phyloP scores from a whole-genome alignment of 2,113 vertebrate species.

The Aplodontia rufa region DNA sequence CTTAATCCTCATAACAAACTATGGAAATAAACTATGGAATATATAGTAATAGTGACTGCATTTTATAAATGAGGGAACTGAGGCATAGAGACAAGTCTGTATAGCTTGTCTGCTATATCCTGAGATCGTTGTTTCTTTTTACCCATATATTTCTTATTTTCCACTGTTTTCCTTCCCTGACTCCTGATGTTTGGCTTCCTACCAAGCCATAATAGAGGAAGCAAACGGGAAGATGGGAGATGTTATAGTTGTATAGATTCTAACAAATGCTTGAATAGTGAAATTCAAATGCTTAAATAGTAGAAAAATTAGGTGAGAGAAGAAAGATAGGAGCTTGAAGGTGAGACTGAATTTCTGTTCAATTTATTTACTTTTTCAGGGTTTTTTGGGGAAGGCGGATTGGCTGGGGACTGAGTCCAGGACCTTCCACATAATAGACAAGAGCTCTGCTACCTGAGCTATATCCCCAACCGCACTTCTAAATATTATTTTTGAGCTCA shows the following conservation, averaged over 20 bases:
- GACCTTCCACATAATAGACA: too few species aligned
- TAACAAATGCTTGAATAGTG: not conserved
- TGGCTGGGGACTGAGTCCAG: not conserved
- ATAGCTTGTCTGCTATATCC: not conserved
- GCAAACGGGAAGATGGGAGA: not conserved
- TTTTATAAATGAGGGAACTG: slow-evolving; percentile 6
- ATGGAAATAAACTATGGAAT: not conserved
- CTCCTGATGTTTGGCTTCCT: not conserved
- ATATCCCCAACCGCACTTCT: not conserved
- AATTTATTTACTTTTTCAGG: not conserved
- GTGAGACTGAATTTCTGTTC: not conserved
- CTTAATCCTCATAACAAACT: slow-evolving; percentile 29
- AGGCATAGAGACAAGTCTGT: not conserved
- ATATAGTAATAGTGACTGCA: not conserved
- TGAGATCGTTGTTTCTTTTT: not conserved
- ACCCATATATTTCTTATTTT: not conserved
- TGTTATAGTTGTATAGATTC: not conserved
- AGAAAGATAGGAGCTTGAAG: not conserved
- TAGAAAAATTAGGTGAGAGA: not conserved
- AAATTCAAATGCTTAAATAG: not conserved
- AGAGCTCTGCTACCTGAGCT: too few species aligned
- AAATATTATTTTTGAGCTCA: not conserved
- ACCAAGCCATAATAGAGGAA: not conserved
- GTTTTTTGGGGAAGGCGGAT: not conserved
- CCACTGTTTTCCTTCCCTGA: not conserved